Percentiles rank a stretch among this genome's conserved stretches.
Evolutionary conservation across 2,888 invertebrate species (phyloP).

Genomic region (Crocallis elinguaria): DNA sequence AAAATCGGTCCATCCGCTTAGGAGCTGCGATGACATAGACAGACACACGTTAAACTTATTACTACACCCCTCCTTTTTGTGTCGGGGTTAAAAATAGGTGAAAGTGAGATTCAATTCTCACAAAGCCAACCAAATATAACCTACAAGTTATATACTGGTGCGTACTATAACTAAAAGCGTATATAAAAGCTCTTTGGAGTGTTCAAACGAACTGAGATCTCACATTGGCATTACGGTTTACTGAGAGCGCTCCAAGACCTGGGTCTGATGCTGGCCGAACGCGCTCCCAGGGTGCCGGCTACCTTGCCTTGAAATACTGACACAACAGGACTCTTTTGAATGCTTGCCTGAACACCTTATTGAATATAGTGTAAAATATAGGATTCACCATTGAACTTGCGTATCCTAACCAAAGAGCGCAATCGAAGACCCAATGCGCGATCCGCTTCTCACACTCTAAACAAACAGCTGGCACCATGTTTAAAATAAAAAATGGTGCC

Average conservation of each 20-base stretch:
- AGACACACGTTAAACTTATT: too few species aligned
- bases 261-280: constrained; percentile 77
- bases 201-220: constrained; percentile 77
- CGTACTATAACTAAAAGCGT: constrained; percentile 51
- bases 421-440: constrained; percentile 92
- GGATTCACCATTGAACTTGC: constrained; percentile 98
- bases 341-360: constrained; percentile 96
- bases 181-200: constrained; percentile 61
- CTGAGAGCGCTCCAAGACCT: constrained; percentile 78
- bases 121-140: background rate
- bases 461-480: constrained; percentile 93
- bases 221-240: constrained; percentile 71
- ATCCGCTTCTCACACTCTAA: constrained; percentile 91
- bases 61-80: too few species aligned
- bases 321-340: constrained; percentile 94
- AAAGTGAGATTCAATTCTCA: too few species aligned
- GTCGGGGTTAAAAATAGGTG: too few species aligned
- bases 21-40: too few species aligned
- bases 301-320: constrained; percentile 86
- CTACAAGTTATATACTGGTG: constrained; percentile 30
- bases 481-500: constrained; percentile 98
- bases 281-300: constrained; percentile 83
- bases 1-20: too few species aligned
- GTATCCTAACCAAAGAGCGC: constrained; percentile 97
- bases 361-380: constrained; percentile 98